Conservation (phyloP, 35 echinoderm and acorn worm species). For the Eucidaris tribuloides region DNA sequence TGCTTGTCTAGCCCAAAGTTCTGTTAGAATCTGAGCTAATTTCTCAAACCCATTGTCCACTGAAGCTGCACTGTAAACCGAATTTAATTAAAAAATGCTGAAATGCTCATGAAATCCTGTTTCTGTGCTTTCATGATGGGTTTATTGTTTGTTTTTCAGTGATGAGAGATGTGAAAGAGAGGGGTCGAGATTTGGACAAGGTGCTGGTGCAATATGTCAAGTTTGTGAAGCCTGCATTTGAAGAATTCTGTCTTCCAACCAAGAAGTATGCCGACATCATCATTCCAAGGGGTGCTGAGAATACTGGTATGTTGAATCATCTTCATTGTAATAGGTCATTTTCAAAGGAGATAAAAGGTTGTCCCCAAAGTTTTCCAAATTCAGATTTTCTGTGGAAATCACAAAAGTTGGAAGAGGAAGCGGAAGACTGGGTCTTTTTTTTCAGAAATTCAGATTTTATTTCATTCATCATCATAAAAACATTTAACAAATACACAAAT, state of each 20-base stretch:
- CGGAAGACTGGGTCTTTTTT: no score
- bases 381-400: no score
- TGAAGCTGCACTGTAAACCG: background rate
- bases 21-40: no score
- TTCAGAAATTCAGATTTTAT: no score
- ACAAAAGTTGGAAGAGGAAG: no score
- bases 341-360: no score
- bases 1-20: no score
- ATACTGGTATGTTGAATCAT: constrained; percentile 71
- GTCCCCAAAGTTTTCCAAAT: no score
- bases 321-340: no score
- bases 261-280: constrained; percentile 99
- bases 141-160: constrained; percentile 54
- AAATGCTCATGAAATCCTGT: background rate
- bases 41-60: background rate
- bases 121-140: background rate
- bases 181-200: constrained; percentile 86
- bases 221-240: constrained; percentile 98
- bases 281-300: constrained; percentile 99
- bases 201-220: constrained; percentile 88
- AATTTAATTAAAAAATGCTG: no score
- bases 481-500: no score
- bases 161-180: constrained; percentile 86
- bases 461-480: no score
- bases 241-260: constrained; percentile 99